phyloP scores from a whole-genome alignment of 2,113 vertebrate genomes.

The Cardinalis cardinalis region DNA sequence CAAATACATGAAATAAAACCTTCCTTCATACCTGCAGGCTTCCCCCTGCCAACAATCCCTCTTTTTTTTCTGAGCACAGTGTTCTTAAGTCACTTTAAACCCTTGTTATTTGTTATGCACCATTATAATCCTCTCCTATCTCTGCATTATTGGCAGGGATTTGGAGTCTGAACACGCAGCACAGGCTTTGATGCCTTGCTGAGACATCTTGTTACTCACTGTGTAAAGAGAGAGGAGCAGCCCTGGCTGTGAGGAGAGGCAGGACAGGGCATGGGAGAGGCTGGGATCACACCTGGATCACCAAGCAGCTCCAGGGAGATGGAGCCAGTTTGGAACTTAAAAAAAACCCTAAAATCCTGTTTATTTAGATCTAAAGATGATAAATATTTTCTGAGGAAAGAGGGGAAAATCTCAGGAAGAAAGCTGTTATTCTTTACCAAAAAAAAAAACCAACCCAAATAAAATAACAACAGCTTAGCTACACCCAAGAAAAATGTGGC shows the following conservation, averaged over 20 bases:
- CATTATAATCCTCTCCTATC: conserved; percentile 33
- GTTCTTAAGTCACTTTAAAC: conserved; percentile 43
- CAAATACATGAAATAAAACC: background rate
- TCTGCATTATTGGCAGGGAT: conserved; percentile 43
- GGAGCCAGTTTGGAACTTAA: background rate
- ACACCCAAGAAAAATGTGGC: background rate
- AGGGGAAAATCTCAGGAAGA: background rate
- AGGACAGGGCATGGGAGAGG: background rate
- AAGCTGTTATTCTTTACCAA: background rate
- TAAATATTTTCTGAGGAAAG: background rate
- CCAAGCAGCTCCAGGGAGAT: rapidly evolving
- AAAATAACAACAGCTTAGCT: background rate
- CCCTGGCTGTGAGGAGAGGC: background rate
- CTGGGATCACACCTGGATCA: background rate
- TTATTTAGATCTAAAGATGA: background rate
- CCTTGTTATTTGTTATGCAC: conserved; percentile 43
- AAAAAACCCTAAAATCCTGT: background rate
- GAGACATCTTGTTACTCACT: background rate
- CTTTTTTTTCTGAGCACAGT: background rate
- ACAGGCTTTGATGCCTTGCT: background rate
- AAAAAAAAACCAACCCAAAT: background rate
- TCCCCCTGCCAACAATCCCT: conserved; percentile 15
- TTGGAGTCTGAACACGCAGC: conserved; percentile 41
- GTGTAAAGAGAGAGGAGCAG: background rate
- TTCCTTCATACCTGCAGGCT: background rate